Evolutionary conservation across 1,140 invertebrate species (phyloP).

Genomic region (Rhynchophorus ferrugineus): DNA sequence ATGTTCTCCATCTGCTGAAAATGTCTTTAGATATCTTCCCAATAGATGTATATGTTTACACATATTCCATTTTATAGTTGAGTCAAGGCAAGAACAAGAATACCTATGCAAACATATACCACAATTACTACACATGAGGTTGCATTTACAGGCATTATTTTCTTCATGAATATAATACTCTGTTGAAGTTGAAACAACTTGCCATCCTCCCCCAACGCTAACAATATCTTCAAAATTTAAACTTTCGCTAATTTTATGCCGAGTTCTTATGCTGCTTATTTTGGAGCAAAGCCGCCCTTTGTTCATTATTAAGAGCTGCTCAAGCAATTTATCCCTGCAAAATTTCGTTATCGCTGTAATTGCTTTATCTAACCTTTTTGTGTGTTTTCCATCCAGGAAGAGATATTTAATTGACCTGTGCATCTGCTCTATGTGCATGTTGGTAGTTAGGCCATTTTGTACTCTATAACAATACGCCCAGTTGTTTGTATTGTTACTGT

Average conservation of each 20-base stretch:
- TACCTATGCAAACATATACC: too few relatives aligned
- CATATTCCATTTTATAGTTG: too few relatives aligned
- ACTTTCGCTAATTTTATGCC: neutral
- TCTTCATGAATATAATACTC: neutral
- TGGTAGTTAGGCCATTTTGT: constrained; percentile 9
- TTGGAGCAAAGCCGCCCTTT: constrained; percentile 6
- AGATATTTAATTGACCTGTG: constrained; percentile 19
- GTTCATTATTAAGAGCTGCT: constrained; percentile 9
- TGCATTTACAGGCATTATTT: constrained; percentile 1
- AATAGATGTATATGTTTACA: too few relatives aligned
- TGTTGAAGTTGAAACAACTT: neutral
- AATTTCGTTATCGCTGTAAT: constrained; percentile 16
- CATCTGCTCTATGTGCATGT: constrained; percentile 19
- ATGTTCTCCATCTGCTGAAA: too few relatives aligned
- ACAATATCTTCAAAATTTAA: neutral
- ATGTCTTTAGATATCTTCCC: too few relatives aligned
- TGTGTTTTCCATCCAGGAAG: constrained; percentile 13
- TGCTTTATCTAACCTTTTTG: constrained; percentile 16
- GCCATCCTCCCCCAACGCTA: neutral
- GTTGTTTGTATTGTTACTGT: neutral
- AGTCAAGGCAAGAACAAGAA: too few relatives aligned
- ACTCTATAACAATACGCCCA: constrained; percentile 20
- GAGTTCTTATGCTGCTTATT: neutral
- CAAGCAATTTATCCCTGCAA: constrained; percentile 14
- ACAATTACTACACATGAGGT: constrained; percentile 2